Evolutionary conservation across 2,113 vertebrate species (phyloP).

Genomic region (Xiphias gladius): DNA sequence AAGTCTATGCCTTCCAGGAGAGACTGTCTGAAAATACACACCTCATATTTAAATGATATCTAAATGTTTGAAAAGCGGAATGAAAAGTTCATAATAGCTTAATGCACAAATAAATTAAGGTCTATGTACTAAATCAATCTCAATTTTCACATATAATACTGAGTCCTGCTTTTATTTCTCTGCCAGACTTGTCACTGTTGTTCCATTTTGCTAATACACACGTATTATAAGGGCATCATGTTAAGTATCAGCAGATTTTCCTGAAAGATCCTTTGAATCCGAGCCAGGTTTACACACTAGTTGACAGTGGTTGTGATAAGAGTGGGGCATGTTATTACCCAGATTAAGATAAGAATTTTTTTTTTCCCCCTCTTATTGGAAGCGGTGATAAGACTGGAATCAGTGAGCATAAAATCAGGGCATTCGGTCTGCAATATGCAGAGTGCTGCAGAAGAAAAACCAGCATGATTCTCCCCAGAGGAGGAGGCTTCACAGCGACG

Average conservation of each 20-base stretch:
- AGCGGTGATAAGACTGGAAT: constrained; percentile 57
- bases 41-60: not conserved
- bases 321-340: constrained; percentile 33
- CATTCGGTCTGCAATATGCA: constrained; percentile 52
- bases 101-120: not conserved
- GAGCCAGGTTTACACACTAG: constrained; percentile 19
- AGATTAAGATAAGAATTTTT: constrained; percentile 57
- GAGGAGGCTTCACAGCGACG: constrained; percentile 1
- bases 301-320: constrained; percentile 39
- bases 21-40: not conserved
- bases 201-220: not conserved
- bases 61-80: not conserved
- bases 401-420: constrained; percentile 66
- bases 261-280: constrained; percentile 22
- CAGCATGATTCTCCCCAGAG: constrained; percentile 11
- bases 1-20: not conserved
- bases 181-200: not conserved
- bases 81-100: not conserved
- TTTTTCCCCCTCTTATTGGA: constrained; percentile 23
- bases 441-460: constrained; percentile 23
- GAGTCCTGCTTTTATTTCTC: not conserved
- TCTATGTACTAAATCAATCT: not conserved
- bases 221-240: not conserved
- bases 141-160: not conserved
- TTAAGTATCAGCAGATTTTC: constrained; percentile 7